These are phyloP conservation scores for Oryzias dopingdopingensis DNA, from an alignment of 2,797 vertebrate species.

Conservation along the genomic window DNA sequence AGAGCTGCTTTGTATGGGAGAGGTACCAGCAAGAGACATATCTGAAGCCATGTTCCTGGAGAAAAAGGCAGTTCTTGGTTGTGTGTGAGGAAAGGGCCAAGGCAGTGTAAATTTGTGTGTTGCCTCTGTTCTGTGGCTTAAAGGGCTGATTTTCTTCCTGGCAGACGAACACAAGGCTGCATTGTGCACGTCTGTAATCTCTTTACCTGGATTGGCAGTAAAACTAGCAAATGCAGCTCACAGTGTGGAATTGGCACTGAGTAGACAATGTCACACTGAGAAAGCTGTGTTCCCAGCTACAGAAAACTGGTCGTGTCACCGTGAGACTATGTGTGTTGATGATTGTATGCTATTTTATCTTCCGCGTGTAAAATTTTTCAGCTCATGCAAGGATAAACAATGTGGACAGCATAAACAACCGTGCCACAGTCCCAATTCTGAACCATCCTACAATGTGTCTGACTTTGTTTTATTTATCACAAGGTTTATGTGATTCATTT, in stretches of 20 bases:
- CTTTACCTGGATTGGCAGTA: conserved; percentile 82
- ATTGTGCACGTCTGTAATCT: conserved; percentile 84
- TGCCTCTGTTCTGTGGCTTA: conserved; percentile 48
- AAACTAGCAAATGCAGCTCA: conserved; percentile 72
- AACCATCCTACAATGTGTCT: conserved; percentile 10
- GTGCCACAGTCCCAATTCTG: no score
- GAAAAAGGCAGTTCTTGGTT: conserved; percentile 67
- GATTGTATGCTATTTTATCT: conserved; percentile 21
- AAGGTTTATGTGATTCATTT: background rate
- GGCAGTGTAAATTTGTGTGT: conserved; percentile 63
- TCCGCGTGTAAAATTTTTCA: conserved; percentile 29
- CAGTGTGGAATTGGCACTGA: conserved; percentile 74
- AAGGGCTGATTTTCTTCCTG: conserved; percentile 78
- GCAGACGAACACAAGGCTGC: conserved; percentile 80
- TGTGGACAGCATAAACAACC: conserved; percentile 14
- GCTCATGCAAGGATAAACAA: conserved; percentile 11
- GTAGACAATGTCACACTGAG: conserved; percentile 75
- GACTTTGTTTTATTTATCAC: conserved; percentile 15
- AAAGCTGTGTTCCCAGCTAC: conserved; percentile 64
- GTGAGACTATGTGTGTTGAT: conserved; percentile 42
- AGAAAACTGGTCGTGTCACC: conserved; percentile 53
- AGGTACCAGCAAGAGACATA: conserved; percentile 39
- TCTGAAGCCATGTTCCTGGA: conserved; percentile 65
- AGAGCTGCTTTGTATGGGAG: conserved; percentile 43
- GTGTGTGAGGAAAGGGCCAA: conserved; percentile 53